Percentiles rank a stretch among this genome's conserved stretches.
phyloP scores from a whole-genome alignment of 2,797 vertebrate genomes.

The Falco concolor region DNA sequence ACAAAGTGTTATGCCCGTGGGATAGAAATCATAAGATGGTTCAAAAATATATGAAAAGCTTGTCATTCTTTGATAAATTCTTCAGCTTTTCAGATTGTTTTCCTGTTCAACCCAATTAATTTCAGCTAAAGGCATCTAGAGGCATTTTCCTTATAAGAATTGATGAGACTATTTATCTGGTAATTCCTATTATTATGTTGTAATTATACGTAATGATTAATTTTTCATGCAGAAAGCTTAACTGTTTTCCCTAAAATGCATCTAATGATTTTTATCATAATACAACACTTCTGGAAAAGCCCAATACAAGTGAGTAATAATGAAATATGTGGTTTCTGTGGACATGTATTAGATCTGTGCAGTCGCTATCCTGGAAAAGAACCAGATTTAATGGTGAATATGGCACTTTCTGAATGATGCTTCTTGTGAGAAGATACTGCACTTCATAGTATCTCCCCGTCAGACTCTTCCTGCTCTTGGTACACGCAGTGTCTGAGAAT shows the following conservation, averaged over 20 bases:
- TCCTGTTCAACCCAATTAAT: constrained; percentile 13
- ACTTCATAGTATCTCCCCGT: neutral
- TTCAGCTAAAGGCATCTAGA: constrained; percentile 24
- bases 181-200: constrained; percentile 11
- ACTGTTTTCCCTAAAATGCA: neutral
- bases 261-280: neutral
- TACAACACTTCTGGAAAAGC: neutral
- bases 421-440: neutral
- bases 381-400: neutral
- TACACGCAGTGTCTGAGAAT: neutral
- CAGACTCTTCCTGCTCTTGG: neutral
- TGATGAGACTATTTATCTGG: neutral
- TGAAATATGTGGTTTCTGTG: neutral
- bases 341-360: neutral
- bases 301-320: neutral
- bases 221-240: constrained; percentile 11
- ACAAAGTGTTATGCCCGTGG: neutral
- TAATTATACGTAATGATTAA: constrained; percentile 15
- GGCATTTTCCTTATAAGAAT: neutral
- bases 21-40: neutral
- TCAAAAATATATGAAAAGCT: constrained; percentile 8
- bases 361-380: neutral
- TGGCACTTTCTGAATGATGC: neutral
- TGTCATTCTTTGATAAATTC: constrained; percentile 18
- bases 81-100: neutral